Conservation (phyloP, 2,113 vertebrate genomes). For the Oceanodroma tethys region DNA sequence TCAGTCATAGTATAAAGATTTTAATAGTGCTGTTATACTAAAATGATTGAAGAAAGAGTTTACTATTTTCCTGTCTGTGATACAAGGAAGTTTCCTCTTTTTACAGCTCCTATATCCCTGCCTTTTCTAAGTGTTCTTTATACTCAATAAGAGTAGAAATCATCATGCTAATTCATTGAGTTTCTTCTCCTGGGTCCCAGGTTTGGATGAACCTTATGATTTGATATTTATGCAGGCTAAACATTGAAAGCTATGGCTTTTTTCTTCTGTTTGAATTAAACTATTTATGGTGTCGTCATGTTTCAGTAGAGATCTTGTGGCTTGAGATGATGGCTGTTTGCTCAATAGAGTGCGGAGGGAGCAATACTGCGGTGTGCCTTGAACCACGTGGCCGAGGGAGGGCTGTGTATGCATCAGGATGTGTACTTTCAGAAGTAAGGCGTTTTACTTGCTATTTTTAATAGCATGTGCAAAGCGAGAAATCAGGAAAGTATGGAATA, state of each 20-base stretch:
- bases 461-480: slow-evolving; percentile 3
- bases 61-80: neutral
- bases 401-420: neutral
- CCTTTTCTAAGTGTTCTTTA: neutral
- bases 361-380: neutral
- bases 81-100: neutral
- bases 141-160: neutral
- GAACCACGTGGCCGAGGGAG: neutral
- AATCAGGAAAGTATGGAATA: neutral
- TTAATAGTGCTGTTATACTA: neutral
- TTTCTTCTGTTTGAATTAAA: slow-evolving; percentile 13
- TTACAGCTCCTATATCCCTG: neutral
- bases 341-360: neutral
- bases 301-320: slow-evolving; percentile 14
- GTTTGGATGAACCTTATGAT: neutral
- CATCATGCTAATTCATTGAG: neutral
- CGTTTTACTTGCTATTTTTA: slow-evolving; percentile 20
- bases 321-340: neutral
- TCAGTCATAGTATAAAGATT: slow-evolving; percentile 1
- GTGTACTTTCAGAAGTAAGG: neutral
- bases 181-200: neutral
- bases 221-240: neutral
- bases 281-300: neutral
- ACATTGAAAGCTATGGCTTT: neutral
- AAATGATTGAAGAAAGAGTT: slow-evolving; percentile 1